Conservation (phyloP, 2,797 vertebrate species). For the Gallirallus australis region DNA sequence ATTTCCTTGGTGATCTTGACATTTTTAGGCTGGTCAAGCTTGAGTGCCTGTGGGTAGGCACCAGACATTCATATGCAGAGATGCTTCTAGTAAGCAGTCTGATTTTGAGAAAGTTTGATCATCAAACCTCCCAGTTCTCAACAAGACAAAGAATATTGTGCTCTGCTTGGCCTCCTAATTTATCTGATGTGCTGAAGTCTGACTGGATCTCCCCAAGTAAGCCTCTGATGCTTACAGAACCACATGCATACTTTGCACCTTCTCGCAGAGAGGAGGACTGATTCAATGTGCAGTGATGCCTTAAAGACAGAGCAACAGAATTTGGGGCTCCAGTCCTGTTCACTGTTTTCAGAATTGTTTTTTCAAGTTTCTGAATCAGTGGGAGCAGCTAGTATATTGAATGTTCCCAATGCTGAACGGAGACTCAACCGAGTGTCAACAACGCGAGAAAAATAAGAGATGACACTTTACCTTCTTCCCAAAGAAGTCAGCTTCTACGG, state of each 20-base stretch:
- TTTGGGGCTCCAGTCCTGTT: background rate
- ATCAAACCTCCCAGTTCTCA: background rate
- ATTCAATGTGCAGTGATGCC: background rate
- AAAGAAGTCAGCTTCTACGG: background rate
- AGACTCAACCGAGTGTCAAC: background rate
- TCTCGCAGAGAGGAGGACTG: background rate
- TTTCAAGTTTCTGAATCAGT: background rate
- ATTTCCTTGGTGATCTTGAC: constrained; percentile 9
- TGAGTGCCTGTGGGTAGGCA: background rate
- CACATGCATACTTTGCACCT: background rate
- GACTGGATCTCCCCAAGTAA: background rate
- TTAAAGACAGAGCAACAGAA: background rate
- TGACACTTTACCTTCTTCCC: background rate
- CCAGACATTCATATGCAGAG: background rate
- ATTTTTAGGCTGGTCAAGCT: constrained; percentile 27
- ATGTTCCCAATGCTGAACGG: background rate
- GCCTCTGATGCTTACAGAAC: background rate
- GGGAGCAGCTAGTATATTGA: background rate
- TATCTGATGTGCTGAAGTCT: background rate
- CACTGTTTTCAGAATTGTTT: background rate
- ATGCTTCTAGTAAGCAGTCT: background rate
- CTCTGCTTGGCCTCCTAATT: background rate
- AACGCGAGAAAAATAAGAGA: background rate
- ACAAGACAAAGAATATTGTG: background rate
- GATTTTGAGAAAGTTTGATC: background rate